A percentile compares a stretch with the other conserved stretches of the same genome.
phyloP scores from a whole-genome alignment of 2,797 vertebrate genomes.

The Loriculus beryllinus region DNA sequence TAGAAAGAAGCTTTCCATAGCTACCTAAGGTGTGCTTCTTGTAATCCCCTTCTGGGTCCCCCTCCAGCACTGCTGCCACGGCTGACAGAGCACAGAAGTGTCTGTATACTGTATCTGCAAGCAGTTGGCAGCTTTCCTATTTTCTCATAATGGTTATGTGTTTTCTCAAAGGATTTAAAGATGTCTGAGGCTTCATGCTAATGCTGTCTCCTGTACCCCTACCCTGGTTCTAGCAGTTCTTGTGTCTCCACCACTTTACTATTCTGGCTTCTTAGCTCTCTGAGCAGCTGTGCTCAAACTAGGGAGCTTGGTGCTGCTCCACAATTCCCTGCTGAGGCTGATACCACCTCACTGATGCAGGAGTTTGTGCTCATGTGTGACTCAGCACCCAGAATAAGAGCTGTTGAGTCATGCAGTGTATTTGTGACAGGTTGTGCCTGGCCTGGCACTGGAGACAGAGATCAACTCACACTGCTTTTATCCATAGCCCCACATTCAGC shows the following conservation, averaged over 20 bases:
- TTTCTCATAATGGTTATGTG: not conserved
- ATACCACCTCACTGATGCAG: not conserved
- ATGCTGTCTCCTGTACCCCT: not conserved
- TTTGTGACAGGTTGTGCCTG: not conserved
- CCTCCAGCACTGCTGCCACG: not conserved
- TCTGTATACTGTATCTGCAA: not conserved
- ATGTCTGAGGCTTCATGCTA: not conserved
- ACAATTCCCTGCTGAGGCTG: accelerated
- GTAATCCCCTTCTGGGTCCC: not conserved
- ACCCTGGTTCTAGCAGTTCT: not conserved
- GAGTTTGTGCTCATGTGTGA: not conserved
- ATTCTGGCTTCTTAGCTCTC: not conserved
- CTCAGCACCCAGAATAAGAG: not conserved
- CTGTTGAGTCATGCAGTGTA: accelerated
- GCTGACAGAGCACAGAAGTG: not conserved
- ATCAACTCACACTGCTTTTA: accelerated
- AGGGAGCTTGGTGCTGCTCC: not conserved
- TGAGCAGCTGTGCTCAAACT: not conserved
- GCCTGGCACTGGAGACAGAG: not conserved
- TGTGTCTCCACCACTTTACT: not conserved
- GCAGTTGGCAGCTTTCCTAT: slow-evolving; percentile 21
- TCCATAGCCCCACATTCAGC: not conserved
- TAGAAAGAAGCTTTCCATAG: not conserved
- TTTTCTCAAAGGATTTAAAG: not conserved
- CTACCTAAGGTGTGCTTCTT: not conserved